Evolutionary conservation across 2,797 vertebrate species (phyloP).

Genomic region (Eulemur coronatus): DNA sequence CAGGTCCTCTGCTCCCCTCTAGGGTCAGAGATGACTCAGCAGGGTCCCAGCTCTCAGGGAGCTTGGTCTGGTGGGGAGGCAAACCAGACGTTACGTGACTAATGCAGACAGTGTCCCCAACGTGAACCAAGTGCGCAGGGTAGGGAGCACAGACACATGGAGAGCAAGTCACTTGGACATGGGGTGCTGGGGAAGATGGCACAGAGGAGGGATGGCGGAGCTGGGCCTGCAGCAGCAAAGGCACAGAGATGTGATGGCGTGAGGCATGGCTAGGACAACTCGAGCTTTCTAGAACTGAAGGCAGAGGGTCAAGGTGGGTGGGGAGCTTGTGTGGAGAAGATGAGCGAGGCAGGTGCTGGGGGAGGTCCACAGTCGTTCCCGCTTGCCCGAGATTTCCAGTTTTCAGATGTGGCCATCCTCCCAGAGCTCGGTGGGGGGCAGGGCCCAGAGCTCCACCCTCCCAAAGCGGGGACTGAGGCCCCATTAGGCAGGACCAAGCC

Average conservation of each 20-base stretch:
- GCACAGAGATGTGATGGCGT: accelerated
- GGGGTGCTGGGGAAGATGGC: neutral
- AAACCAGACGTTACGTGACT: neutral
- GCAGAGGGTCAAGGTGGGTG: neutral
- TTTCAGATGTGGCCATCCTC: neutral
- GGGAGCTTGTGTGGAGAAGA: neutral
- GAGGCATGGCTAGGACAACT: neutral
- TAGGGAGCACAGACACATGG: neutral
- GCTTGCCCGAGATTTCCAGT: neutral
- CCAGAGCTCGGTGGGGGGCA: neutral
- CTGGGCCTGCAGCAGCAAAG: neutral
- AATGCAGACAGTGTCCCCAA: neutral
- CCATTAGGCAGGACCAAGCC: neutral
- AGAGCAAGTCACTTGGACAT: neutral
- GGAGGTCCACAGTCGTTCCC: neutral
- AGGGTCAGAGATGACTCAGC: neutral
- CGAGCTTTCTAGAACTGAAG: accelerated
- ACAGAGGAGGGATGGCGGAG: neutral
- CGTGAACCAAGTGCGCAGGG: neutral
- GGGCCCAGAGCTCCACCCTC: neutral
- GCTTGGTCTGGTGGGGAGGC: neutral
- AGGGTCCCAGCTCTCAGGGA: neutral
- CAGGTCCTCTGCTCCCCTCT: neutral
- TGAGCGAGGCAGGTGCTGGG: neutral
- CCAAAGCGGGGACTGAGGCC: neutral